Conservation (phyloP, 2,888 invertebrate genomes). For the Harmothoe impar region DNA sequence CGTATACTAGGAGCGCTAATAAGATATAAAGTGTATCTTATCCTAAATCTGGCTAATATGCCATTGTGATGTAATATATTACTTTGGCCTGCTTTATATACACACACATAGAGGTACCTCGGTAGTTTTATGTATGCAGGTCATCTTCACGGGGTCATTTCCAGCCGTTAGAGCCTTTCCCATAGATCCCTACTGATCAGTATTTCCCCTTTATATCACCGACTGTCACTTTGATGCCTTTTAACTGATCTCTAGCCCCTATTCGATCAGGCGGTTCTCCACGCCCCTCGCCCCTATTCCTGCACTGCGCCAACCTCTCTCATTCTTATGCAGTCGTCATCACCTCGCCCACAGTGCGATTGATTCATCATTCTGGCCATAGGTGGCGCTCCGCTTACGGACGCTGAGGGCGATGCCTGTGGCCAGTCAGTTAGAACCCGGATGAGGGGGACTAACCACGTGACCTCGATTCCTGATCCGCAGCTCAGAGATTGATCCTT, state of each 20-base stretch:
- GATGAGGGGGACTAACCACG: slow-evolving; percentile 39
- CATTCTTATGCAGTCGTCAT: slow-evolving; percentile 42
- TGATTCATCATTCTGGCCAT: slow-evolving; percentile 31
- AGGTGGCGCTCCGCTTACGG: background rate
- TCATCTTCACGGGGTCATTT: background rate
- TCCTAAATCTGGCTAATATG: no score
- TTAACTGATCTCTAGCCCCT: slow-evolving; percentile 9
- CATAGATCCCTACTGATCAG: background rate
- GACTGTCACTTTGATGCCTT: slow-evolving; percentile 26
- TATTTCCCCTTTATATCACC: background rate
- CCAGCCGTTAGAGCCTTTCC: background rate
- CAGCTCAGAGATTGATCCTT: background rate
- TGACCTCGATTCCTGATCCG: slow-evolving; percentile 38
- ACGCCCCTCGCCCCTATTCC: background rate
- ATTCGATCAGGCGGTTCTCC: background rate
- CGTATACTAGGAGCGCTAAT: no score
- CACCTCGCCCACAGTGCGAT: slow-evolving; percentile 13
- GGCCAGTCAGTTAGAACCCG: slow-evolving; percentile 17
- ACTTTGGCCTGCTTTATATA: no score
- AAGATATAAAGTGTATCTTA: no score
- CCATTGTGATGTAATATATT: no score
- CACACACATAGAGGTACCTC: no score
- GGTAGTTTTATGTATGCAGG: background rate
- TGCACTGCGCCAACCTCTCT: background rate
- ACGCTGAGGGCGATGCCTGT: background rate